phyloP scores from a whole-genome alignment of 2,888 invertebrate genomes.

The Phyllotreta striolata region DNA sequence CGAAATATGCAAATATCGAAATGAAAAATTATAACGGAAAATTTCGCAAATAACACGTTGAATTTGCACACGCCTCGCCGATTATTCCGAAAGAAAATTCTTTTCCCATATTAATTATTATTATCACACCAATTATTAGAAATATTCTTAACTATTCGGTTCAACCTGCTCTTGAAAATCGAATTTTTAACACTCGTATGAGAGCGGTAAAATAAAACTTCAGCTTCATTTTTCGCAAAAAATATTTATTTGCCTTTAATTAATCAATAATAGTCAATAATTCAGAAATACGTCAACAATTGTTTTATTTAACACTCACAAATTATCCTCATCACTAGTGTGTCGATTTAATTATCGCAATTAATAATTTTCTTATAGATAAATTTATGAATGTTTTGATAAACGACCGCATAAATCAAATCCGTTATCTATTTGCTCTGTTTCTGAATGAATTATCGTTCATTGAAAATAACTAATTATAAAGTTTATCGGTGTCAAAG shows the following conservation, averaged over 20 bases:
- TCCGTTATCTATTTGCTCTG: slow-evolving; percentile 14
- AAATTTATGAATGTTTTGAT: slow-evolving; percentile 18
- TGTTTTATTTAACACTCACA: background rate
- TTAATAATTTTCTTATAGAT: slow-evolving; percentile 18
- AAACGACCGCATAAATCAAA: slow-evolving; percentile 17
- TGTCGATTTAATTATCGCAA: slow-evolving; percentile 6
- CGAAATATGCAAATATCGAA: too few relatives aligned
- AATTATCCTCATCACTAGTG: slow-evolving; percentile 2
- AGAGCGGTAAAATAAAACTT: background rate
- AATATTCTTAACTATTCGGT: too few relatives aligned
- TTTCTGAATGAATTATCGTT: slow-evolving; percentile 21
- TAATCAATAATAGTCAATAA: background rate
- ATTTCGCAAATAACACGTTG: too few relatives aligned
- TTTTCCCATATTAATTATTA: too few relatives aligned
- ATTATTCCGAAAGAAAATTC: too few relatives aligned
- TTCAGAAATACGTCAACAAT: background rate
- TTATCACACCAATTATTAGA: too few relatives aligned
- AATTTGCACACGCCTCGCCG: too few relatives aligned
- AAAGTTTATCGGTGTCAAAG: slow-evolving; percentile 18
- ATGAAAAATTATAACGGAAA: too few relatives aligned
- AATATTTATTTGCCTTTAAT: background rate
- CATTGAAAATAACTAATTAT: slow-evolving; percentile 21
- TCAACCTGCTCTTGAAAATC: too few relatives aligned
- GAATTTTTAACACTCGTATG: too few relatives aligned
- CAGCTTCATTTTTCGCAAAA: background rate